Evolutionary conservation across 2,888 invertebrate genomes (phyloP).

Genomic region (Petrophora chlorosata): DNA sequence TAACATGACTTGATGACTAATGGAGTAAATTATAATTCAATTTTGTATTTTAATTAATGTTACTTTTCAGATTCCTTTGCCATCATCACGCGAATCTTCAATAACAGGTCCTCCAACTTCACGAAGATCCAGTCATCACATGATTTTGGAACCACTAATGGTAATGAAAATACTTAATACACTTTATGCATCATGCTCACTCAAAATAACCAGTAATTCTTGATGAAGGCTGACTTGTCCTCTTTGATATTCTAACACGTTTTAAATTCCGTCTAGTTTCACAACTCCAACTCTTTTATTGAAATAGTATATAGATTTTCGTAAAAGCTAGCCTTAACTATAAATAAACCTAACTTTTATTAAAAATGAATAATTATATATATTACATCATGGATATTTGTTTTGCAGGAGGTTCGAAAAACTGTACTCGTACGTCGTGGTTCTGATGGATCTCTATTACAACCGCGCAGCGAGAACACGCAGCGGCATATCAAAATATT

Average conservation of each 20-base stretch:
- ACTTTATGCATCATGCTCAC: no score
- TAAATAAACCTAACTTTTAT: no score
- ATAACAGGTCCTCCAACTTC: slow-evolving; percentile 74
- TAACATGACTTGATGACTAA: neutral
- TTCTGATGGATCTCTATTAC: slow-evolving; percentile 74
- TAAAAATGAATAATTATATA: no score
- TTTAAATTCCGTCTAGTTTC: no score
- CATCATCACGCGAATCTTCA: slow-evolving; percentile 71
- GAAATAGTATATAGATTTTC: no score
- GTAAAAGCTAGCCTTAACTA: no score
- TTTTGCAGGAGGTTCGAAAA: slow-evolving; percentile 67
- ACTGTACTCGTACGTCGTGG: slow-evolving; percentile 71
- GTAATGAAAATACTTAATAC: slow-evolving; percentile 41
- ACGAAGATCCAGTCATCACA: slow-evolving; percentile 75
- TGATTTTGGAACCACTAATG: slow-evolving; percentile 68
- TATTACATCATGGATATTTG: slow-evolving; percentile 8
- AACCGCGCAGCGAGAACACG: slow-evolving; percentile 52
- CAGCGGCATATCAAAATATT: slow-evolving; percentile 74
- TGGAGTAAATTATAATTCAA: neutral
- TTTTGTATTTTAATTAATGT: neutral
- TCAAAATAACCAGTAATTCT: no score
- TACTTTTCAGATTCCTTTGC: slow-evolving; percentile 60
- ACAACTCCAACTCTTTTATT: no score
- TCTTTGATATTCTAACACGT: no score
- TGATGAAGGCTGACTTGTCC: no score